A percentile compares a stretch with the other conserved stretches of the same genome.
Evolutionary conservation across 2,888 invertebrate species (phyloP).

Genomic region (Hesperia comma): DNA sequence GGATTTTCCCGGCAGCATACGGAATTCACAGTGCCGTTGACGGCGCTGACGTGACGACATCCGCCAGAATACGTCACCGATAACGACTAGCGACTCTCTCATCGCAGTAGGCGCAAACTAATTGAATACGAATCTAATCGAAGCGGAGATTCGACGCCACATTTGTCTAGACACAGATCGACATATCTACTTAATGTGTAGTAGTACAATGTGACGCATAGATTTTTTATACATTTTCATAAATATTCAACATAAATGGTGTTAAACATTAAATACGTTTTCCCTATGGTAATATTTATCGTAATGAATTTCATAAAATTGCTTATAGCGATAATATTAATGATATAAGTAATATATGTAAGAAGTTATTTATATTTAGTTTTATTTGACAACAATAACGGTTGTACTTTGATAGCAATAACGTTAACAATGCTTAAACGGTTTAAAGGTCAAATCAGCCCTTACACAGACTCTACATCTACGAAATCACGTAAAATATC

Average conservation of each 20-base stretch:
- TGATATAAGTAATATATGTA: background rate
- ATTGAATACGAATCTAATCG: conserved; percentile 1
- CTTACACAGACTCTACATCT: background rate
- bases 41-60: background rate
- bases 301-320: background rate
- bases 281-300: background rate
- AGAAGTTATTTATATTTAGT: no score
- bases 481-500: background rate
- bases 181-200: background rate
- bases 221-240: no score
- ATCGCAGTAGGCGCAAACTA: background rate
- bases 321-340: background rate
- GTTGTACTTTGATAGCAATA: conserved; percentile 3
- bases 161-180: background rate
- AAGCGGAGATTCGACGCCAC: background rate
- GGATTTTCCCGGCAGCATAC: conserved; percentile 2
- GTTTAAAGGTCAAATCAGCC: background rate
- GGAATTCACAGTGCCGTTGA: background rate
- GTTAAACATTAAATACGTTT: no score
- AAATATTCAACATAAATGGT: no score
- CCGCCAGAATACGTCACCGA: conserved; percentile 12
- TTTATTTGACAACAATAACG: background rate
- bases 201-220: background rate
- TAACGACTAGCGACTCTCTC: background rate
- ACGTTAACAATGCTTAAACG: background rate